Evolutionary conservation across 2,113 vertebrate genomes (phyloP).

Genomic region (Pan paniscus): DNA sequence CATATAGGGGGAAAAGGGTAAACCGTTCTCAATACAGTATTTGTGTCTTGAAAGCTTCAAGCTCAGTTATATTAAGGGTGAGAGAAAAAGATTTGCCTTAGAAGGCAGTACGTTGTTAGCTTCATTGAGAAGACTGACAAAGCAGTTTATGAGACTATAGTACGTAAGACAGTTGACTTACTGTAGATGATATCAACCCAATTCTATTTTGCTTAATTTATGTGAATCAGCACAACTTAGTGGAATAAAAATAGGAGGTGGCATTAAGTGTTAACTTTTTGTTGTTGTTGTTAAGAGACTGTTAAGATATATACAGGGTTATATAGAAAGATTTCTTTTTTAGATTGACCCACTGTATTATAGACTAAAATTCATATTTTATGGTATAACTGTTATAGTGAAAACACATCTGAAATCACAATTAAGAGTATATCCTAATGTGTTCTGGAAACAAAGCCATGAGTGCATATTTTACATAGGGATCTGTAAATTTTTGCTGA

Average conservation of each 20-base stretch:
- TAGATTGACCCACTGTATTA: background rate
- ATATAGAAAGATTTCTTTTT: constrained; percentile 26
- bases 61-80: background rate
- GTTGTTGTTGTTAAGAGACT: constrained; percentile 62
- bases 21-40: background rate
- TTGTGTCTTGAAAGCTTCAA: constrained; percentile 14
- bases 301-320: constrained; percentile 21
- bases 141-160: background rate
- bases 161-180: constrained; percentile 2
- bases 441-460: constrained; percentile 53
- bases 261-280: constrained; percentile 57
- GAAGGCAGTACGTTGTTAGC: background rate
- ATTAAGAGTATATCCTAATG: constrained; percentile 30
- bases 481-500: constrained; percentile 48
- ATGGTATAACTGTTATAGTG: constrained; percentile 23
- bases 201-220: constrained; percentile 35
- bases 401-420: constrained; percentile 51
- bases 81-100: background rate
- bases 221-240: constrained; percentile 1
- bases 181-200: background rate
- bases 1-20: background rate
- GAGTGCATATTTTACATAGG: constrained; percentile 13
- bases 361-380: background rate
- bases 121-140: background rate
- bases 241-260: background rate